Conservation (phyloP, 2,797 vertebrate species). For the Pitangus sulphuratus region DNA sequence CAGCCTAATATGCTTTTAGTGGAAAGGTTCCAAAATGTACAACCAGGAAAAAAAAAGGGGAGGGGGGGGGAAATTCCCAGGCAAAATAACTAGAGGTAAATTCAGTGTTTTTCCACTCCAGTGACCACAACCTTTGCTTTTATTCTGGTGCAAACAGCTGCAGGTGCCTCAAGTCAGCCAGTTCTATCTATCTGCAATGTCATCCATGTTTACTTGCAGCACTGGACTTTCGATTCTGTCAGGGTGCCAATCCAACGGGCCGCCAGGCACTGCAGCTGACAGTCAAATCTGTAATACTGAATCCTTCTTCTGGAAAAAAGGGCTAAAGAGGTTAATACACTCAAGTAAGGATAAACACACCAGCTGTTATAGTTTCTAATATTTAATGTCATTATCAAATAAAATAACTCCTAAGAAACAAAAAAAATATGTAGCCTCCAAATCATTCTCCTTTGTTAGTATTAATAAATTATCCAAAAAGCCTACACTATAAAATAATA, state of each 20-base stretch:
- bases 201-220: slow-evolving; percentile 85
- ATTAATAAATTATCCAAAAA: slow-evolving; percentile 72
- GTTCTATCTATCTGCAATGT: slow-evolving; percentile 77
- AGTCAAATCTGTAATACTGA: slow-evolving; percentile 83
- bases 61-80: not conserved
- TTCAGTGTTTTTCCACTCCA: slow-evolving; percentile 84
- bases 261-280: slow-evolving; percentile 89
- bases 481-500: slow-evolving; percentile 40
- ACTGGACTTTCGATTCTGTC: slow-evolving; percentile 85
- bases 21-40: slow-evolving; percentile 75
- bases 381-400: slow-evolving; percentile 88
- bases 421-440: slow-evolving; percentile 19
- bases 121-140: slow-evolving; percentile 76
- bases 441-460: slow-evolving; percentile 47
- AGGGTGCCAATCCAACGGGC: slow-evolving; percentile 83
- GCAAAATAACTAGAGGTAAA: slow-evolving; percentile 83
- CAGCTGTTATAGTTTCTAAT: slow-evolving; percentile 95
- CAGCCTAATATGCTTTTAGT: slow-evolving; percentile 53
- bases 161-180: slow-evolving; percentile 84
- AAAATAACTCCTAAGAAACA: slow-evolving; percentile 78
- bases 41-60: not conserved
- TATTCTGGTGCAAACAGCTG: slow-evolving; percentile 82
- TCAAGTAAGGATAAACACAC: slow-evolving; percentile 91
- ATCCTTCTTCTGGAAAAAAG: slow-evolving; percentile 90
- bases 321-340: slow-evolving; percentile 95